These are phyloP conservation scores for Physocephala rufipes DNA, from an alignment of 2,888 invertebrate species.

Conservation along the genomic window DNA sequence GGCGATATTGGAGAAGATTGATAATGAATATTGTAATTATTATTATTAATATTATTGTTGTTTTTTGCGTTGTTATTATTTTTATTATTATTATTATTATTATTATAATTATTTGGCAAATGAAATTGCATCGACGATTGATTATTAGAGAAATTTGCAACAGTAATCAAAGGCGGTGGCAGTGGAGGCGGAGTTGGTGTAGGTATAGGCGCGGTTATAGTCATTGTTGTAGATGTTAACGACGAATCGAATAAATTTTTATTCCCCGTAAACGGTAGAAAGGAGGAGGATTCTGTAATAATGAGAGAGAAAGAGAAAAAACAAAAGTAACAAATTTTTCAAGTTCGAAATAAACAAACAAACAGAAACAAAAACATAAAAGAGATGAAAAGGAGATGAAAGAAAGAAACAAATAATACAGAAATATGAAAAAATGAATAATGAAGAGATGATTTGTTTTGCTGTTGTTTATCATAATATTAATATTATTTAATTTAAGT, in stretches of 20 bases:
- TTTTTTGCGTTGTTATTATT: conserved; percentile 42
- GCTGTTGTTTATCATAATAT: not conserved
- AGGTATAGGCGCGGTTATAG: conserved; percentile 41
- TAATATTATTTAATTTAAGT: no score
- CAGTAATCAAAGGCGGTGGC: conserved; percentile 38
- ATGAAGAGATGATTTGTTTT: not conserved
- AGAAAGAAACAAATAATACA: conserved; percentile 6
- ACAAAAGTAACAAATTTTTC: conserved; percentile 48
- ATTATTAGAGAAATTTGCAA: conserved; percentile 37
- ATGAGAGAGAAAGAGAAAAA: conserved; percentile 59
- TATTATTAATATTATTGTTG: conserved; percentile 46
- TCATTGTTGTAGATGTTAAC: conserved; percentile 33
- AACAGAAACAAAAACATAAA: conserved; percentile 45
- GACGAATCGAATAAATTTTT: conserved; percentile 40
- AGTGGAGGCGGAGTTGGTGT: conserved; percentile 27
- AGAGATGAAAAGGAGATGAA: conserved; percentile 33
- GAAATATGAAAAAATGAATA: not conserved
- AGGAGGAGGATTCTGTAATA: conserved; percentile 62
- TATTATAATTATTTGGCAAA: not conserved
- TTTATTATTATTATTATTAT: conserved; percentile 30
- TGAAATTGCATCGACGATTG: conserved; percentile 40
- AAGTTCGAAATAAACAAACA: conserved; percentile 44
- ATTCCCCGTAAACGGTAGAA: conserved; percentile 50
- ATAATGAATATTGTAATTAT: conserved; percentile 25
- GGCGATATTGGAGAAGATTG: conserved; percentile 51